Evolutionary conservation across 2,888 invertebrate species (phyloP).

Genomic region (Balanococcus diminutus): DNA sequence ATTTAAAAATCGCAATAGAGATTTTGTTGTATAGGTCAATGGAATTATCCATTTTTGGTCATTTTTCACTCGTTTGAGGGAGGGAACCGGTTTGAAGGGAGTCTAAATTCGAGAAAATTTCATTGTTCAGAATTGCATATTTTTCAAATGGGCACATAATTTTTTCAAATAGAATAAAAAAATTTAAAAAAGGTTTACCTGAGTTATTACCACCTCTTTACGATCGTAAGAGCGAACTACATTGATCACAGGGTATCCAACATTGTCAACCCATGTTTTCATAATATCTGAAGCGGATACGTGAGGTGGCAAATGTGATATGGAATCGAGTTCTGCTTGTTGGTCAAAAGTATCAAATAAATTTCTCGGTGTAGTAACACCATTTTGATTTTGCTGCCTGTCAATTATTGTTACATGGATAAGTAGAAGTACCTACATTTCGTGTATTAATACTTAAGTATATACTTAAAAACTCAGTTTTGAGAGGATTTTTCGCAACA

Average conservation of each 20-base stretch:
- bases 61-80: neutral
- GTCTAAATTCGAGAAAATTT: conserved; percentile 2
- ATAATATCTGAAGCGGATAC: conserved; percentile 67
- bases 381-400: conserved; percentile 29
- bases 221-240: conserved; percentile 62
- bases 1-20: conserved; percentile 57
- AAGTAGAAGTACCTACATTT: too few species aligned
- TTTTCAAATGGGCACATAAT: too few species aligned
- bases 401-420: too few species aligned
- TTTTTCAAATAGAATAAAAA: neutral
- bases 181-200: neutral
- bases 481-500: too few species aligned
- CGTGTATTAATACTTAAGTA: too few species aligned
- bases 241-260: conserved; percentile 72
- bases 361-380: conserved; percentile 57
- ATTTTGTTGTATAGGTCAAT: conserved; percentile 64
- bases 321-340: conserved; percentile 60
- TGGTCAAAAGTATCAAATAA: conserved; percentile 60
- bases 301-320: conserved; percentile 33
- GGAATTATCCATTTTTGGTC: conserved; percentile 68
- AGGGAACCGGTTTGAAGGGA: neutral
- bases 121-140: too few species aligned
- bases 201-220: neutral
- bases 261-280: conserved; percentile 75
- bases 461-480: too few species aligned